Base-by-base conservation (phyloP, 1,140 invertebrate species). In the Leptestheria dahalacensis region DNA sequence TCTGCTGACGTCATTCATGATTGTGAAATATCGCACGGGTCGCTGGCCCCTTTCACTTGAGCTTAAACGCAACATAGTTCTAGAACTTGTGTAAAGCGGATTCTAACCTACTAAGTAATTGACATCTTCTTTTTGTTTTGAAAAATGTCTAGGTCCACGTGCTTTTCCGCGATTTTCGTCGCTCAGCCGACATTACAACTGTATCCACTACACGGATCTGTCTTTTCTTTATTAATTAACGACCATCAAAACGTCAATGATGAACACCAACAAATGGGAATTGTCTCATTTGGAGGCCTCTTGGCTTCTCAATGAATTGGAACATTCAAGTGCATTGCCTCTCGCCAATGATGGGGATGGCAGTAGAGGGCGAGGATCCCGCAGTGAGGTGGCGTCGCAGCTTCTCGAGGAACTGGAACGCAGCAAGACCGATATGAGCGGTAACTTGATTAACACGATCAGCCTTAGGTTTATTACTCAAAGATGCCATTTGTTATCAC, bases 161-260 rank as follows among this genome's bases (percentile, higher is more conserved):
- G 9, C 53, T 26, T 25, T 29, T 56, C 53, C 25, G 26, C 53
- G 26, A 28, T 20, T 29, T 56, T 20, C 25, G 53, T 56, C 53
- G 53, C 53, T n/a, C 53, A 11, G 26, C 11, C 53, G 53, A 56
- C 53, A 33, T 12, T 29, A 56, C 9, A 56, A 26, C 41, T 33
- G n/a, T 23, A 20, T 33, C 53, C 26, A 56, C 11, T 41, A 12
- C 10, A 24, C 10, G 15, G 15, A 10, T 15, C 23, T 28, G 15
- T 56, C 15, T 29, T 25, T 20, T 24, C 21, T n/a, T n/a, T n/a
- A n/a, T n/a, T n/a, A 12, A 33, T 28, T 56, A 33, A 28, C 18
- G 10, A 25, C 41, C 21, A 56, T 41, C 53, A 3, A 28, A 20
- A 21, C 26, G 33, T 55, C 24, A 25, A 56, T 15, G 26, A 4